phyloP scores from a whole-genome alignment of 2,888 invertebrate genomes.

The Marasmarcha lunaedactyla region DNA sequence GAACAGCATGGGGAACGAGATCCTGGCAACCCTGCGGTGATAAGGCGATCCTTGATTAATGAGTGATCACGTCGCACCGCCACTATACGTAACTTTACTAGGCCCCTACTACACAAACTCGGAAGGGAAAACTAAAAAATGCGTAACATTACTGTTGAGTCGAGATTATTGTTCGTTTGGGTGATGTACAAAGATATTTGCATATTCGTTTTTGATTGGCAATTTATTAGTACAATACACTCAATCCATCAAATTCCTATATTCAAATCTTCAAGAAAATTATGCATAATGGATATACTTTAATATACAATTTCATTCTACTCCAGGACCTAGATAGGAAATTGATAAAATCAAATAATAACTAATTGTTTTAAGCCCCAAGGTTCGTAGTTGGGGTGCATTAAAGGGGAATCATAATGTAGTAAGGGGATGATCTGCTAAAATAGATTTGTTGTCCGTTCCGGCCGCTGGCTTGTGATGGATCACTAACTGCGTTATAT shows the following conservation, averaged over 20 bases:
- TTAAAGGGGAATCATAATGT: slow-evolving; percentile 48
- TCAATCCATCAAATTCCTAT: too few species aligned
- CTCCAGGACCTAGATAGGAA: neutral
- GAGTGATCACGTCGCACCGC: slow-evolving; percentile 35
- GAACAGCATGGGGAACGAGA: slow-evolving; percentile 66
- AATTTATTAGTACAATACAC: too few species aligned
- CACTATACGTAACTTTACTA: neutral
- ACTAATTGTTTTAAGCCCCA: neutral
- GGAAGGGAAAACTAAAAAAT: too few species aligned
- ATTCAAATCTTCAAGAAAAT: too few species aligned
- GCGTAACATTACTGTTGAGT: too few species aligned
- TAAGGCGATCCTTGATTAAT: slow-evolving; percentile 55
- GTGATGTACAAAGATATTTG: too few species aligned
- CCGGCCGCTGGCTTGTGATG: slow-evolving; percentile 51
- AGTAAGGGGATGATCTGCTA: slow-evolving; percentile 59
- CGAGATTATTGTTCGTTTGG: too few species aligned
- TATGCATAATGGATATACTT: too few species aligned
- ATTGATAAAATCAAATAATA: neutral
- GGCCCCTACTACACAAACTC: slow-evolving; percentile 7
- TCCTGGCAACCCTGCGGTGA: slow-evolving; percentile 65
- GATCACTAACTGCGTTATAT: slow-evolving; percentile 52
- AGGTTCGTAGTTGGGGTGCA: slow-evolving; percentile 12
- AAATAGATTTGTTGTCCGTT: slow-evolving; percentile 59
- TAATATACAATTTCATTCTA: neutral
- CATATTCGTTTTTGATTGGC: too few species aligned